These are phyloP conservation scores for Amazona vittata DNA, from an alignment of 2,113 vertebrate species.

Conservation along the genomic window DNA sequence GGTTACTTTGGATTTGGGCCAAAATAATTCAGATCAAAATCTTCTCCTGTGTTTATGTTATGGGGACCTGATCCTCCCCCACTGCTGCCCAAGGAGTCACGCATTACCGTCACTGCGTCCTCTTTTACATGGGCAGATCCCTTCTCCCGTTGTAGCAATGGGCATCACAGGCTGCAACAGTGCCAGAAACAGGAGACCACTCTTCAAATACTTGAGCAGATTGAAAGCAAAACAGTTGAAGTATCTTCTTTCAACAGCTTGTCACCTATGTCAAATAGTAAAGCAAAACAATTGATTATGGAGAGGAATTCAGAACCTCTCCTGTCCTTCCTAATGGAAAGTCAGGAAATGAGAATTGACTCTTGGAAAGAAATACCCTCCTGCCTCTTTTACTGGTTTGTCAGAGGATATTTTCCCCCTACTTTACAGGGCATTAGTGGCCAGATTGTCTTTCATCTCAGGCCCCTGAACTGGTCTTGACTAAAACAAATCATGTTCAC, in stretches of 20 bases:
- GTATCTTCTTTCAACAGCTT: neutral
- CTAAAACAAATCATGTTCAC: constrained; percentile 36
- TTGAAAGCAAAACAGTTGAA: neutral
- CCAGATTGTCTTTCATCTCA: constrained; percentile 36
- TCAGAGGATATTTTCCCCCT: constrained; percentile 31
- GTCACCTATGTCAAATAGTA: neutral
- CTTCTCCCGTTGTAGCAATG: neutral
- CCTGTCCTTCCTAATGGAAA: neutral
- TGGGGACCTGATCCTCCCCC: neutral
- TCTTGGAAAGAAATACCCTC: neutral
- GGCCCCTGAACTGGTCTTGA: neutral
- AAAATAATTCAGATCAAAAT: neutral
- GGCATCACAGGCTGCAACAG: neutral
- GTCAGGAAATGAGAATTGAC: constrained; percentile 9
- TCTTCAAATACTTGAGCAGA: neutral
- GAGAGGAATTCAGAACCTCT: neutral
- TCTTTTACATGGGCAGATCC: fast-evolving
- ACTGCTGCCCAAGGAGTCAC: neutral
- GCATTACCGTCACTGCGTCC: neutral
- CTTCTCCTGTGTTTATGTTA: neutral
- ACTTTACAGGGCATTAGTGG: constrained; percentile 52
- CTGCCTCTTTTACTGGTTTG: neutral
- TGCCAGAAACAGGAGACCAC: neutral
- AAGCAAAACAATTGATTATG: neutral
- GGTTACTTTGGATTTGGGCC: neutral